These are phyloP conservation scores for Rugalucina vietnamica DNA, from an alignment of 2,888 invertebrate genomes.

Conservation along the genomic window DNA sequence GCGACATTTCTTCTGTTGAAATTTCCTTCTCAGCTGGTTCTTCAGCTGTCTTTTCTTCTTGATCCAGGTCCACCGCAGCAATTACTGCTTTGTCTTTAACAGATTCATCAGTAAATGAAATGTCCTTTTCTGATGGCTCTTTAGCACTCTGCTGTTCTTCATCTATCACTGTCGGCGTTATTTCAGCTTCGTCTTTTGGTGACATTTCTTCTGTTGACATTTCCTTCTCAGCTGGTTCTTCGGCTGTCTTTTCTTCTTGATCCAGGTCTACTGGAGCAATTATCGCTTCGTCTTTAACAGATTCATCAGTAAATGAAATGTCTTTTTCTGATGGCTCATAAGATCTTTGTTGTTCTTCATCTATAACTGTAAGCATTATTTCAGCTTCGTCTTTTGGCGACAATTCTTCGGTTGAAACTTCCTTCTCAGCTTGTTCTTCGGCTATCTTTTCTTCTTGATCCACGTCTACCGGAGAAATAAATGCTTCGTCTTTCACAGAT, in stretches of 20 bases:
- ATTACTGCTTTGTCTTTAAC: background rate
- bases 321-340: background rate
- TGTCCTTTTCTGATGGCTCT: background rate
- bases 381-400: background rate
- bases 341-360: background rate
- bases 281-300: background rate
- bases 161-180: background rate
- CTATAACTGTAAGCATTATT: background rate
- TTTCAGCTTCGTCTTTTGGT: background rate
- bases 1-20: background rate
- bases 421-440: background rate
- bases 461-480: background rate
- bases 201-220: background rate
- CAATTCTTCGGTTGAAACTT: background rate
- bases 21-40: background rate
- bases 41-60: background rate
- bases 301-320: background rate
- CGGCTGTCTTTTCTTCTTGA: background rate
- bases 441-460: background rate
- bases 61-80: background rate
- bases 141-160: background rate
- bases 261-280: background rate
- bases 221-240: background rate
- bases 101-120: background rate
- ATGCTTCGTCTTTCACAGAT: background rate